Base-by-base conservation (phyloP, 2,888 invertebrate genomes). In the Agrotis clavis region DNA sequence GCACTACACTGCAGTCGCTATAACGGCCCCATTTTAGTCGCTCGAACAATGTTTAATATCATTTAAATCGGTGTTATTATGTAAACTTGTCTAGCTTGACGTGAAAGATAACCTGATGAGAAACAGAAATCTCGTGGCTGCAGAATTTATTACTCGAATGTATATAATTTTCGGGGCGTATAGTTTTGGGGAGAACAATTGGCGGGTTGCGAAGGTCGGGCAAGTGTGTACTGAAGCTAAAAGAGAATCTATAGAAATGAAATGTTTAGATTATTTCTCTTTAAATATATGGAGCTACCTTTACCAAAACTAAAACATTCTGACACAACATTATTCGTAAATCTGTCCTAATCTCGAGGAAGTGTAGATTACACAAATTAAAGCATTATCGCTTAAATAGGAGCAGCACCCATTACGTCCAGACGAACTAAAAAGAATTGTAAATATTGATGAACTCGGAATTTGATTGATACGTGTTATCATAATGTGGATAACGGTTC, bases 1-100 rank as follows among this genome's bases (percentile, higher is more conserved):
- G 88, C 89, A 85, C 81, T 86, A 74, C 71, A 79, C 72, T 86
- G 86, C 88, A 87, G 74, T 78, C 75, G 64, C 77, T 81, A 76
- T 71, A 69, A n/a, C n/a, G n/a, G 78, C 79, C 83, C 77, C 74
- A 2, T 84, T 83, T 82, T 81, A 81, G 73, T 72, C 54, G 56
- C 19, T 71, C 75, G 57, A 74, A 75, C 77, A 78, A 78, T 83
- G 86, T 83, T 84, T 71, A 78, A 77, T 74, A 81, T 83, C 77
- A 86, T 80, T 82, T 71, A 78, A 85, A 82, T 61, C 48, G 48
- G 57, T 69, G 60, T 76, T 82, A 73, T 78, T 59, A 60, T 77
- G 75, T 73, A 88, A 77, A 84, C 78, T 74, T 79, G 76, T 73
- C 70, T 77, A 64, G 76, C 35, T 71, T 67, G 78, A 83, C 80